Evolutionary conservation across 2,113 vertebrate species (phyloP).

Genomic region (Epinephelus fuscoguttatus): DNA sequence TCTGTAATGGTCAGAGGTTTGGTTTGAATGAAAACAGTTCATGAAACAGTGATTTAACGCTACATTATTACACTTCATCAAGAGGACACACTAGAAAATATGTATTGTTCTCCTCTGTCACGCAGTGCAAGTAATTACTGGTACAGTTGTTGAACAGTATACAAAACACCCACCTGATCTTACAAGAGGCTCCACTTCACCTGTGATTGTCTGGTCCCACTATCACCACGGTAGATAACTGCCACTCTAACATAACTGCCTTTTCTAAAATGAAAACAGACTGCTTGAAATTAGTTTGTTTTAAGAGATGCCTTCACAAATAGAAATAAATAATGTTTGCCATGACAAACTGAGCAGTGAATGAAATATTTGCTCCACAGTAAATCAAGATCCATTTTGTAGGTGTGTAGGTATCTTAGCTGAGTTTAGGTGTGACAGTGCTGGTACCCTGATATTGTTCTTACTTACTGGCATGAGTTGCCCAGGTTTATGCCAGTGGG

Average conservation of each 20-base stretch:
- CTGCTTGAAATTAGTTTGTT: background rate
- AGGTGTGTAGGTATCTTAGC: background rate
- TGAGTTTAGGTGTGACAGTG: background rate
- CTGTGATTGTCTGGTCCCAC: conserved; percentile 42
- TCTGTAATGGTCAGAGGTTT: too few relatives aligned
- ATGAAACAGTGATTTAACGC: background rate
- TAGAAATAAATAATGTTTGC: background rate
- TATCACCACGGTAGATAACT: conserved; percentile 7
- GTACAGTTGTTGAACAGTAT: conserved; percentile 28
- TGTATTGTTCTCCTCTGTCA: conserved; percentile 6
- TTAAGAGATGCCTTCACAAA: background rate
- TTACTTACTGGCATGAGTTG: background rate
- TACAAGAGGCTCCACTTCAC: conserved; percentile 50
- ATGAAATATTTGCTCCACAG: background rate
- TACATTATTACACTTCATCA: background rate
- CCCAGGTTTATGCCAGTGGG: background rate
- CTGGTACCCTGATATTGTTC: background rate
- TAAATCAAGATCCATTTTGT: background rate
- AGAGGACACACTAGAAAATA: background rate
- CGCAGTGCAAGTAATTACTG: background rate
- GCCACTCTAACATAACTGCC: conserved; percentile 23
- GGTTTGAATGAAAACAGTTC: background rate
- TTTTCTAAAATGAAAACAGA: conserved; percentile 38
- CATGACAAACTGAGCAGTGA: background rate
- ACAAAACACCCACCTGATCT: conserved; percentile 52